Conservation (phyloP, 2,113 vertebrate species). For the Lagopus muta region DNA sequence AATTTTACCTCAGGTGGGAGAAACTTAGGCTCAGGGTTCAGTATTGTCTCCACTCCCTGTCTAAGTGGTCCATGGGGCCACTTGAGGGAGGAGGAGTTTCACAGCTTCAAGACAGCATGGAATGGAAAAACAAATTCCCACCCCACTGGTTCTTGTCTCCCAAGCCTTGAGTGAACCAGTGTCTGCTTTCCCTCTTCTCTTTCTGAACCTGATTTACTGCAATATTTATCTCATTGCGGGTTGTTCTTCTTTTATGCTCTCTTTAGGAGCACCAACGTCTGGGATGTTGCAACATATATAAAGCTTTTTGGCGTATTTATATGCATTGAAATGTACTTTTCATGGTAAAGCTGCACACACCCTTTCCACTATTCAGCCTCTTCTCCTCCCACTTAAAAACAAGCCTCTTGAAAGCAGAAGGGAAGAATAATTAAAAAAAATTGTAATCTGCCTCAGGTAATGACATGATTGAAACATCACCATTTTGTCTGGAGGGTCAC, state of each 20-base stretch:
- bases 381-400: constrained; percentile 62
- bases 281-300: constrained; percentile 9
- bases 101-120: neutral
- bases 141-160: neutral
- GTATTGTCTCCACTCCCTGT: neutral
- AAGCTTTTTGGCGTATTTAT: constrained; percentile 48
- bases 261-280: neutral
- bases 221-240: constrained; percentile 29
- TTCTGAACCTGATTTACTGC: constrained; percentile 15
- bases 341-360: constrained; percentile 24
- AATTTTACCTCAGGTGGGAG: neutral
- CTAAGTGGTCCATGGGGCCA: neutral
- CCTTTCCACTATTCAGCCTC: constrained; percentile 49
- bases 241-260: neutral
- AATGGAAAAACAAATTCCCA: constrained; percentile 12
- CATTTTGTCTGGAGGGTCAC: constrained; percentile 68
- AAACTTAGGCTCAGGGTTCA: neutral
- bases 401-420: constrained; percentile 62
- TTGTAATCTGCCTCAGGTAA: constrained; percentile 58
- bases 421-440: constrained; percentile 65
- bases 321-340: constrained; percentile 52
- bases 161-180: neutral
- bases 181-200: neutral
- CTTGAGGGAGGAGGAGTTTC: neutral
- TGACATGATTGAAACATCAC: constrained; percentile 70